Conservation (phyloP, 2,113 vertebrate species). For the Plecotus auritus region DNA sequence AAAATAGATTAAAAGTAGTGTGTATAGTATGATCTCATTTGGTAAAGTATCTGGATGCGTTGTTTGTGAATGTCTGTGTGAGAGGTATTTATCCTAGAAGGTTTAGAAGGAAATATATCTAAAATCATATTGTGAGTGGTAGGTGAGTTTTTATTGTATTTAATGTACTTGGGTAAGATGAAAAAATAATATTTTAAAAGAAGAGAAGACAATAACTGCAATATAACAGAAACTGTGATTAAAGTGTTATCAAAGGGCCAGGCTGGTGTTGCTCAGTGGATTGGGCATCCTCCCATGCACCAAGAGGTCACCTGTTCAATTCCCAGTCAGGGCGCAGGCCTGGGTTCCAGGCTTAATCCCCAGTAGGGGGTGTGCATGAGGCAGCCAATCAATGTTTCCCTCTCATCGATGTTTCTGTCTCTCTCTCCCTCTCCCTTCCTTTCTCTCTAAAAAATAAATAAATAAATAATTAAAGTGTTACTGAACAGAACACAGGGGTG, state of each 20-base stretch:
- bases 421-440: not conserved
- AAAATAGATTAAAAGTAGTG: not conserved
- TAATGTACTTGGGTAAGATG: not conserved
- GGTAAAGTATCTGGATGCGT: not conserved
- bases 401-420: not conserved
- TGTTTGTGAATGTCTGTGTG: not conserved
- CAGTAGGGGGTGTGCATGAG: not conserved
- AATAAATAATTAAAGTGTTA: no score
- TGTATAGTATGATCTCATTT: not conserved
- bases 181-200: slow-evolving; percentile 5
- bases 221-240: not conserved
- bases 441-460: not conserved
- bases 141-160: not conserved
- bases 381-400: not conserved
- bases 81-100: not conserved
- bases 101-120: not conserved
- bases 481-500: not conserved
- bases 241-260: not conserved
- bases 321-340: not conserved
- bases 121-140: not conserved
- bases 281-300: not conserved
- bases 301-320: not conserved
- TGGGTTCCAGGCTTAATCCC: not conserved
- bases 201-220: not conserved
- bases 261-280: not conserved